Conservation (phyloP, 2,113 vertebrate genomes). For the Alligator mississippiensis region DNA sequence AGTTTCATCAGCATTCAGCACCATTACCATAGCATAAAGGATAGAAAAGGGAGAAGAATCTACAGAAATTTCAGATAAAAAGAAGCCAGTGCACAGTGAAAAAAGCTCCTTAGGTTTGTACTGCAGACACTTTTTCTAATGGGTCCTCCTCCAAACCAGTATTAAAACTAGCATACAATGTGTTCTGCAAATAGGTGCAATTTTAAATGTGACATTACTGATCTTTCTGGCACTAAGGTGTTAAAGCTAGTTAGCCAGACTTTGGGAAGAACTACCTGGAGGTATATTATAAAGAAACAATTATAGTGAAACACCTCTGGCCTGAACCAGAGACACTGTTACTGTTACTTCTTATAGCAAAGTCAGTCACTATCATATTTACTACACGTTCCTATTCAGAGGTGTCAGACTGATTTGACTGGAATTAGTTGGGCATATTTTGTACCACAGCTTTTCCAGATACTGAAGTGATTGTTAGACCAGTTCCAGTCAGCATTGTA, state of each 20-base stretch:
- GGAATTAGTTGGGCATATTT: slow-evolving; percentile 10
- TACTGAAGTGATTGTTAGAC: neutral
- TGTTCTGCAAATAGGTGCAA: slow-evolving; percentile 70
- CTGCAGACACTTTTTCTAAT: slow-evolving; percentile 53
- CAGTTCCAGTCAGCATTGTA: neutral
- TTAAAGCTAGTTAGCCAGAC: slow-evolving; percentile 43
- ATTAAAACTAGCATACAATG: slow-evolving; percentile 18
- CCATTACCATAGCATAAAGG: slow-evolving; percentile 7
- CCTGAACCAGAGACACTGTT: slow-evolving; percentile 24
- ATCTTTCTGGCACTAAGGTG: slow-evolving; percentile 44
- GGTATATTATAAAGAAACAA: slow-evolving; percentile 46
- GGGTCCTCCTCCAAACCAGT: slow-evolving; percentile 39
- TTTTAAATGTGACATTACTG: slow-evolving; percentile 58
- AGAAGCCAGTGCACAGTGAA: slow-evolving; percentile 38
- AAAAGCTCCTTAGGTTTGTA: slow-evolving; percentile 39
- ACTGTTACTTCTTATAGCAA: slow-evolving; percentile 39
- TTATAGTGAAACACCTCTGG: slow-evolving; percentile 49
- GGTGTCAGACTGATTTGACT: slow-evolving; percentile 41
- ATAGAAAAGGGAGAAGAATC: slow-evolving; percentile 33
- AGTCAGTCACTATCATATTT: slow-evolving; percentile 36
- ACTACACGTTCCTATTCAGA: slow-evolving; percentile 10
- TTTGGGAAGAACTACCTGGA: slow-evolving; percentile 6
- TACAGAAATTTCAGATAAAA: slow-evolving; percentile 60
- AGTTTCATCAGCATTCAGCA: slow-evolving; percentile 60
- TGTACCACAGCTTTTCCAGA: slow-evolving; percentile 20